Evolutionary conservation across 2,888 invertebrate genomes (phyloP), one percentile per base, ranked within the genome.

Genomic region (Prenolepis imparis): DNA sequence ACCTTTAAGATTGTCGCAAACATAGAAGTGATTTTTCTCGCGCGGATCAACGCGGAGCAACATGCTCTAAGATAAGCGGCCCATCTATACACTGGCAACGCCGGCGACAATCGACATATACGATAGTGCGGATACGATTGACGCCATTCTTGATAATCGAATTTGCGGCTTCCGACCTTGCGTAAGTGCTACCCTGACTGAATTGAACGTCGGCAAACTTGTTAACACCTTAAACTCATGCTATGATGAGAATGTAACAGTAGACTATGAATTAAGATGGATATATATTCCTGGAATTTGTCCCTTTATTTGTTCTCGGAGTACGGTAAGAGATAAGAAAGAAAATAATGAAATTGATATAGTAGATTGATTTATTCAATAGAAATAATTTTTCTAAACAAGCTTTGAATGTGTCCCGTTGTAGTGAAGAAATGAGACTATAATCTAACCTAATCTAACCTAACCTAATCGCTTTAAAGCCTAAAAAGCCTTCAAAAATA

Each of bases 151-250:
- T 88, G 91, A 78, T 93, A 93, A 94, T 93, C 92, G 92, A 93
- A 93, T 93, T 92, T 93, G 89, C 91, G 93, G 91, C 93, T 93
- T 93, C 92, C 91, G 91, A 89, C 89, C 91, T 93, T 93, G 92
- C 92, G 91, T 91, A 93, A 93, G 92, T 90, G 87, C 83, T 82
- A 24, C 77, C 36, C 77, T 61, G 67, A 83, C 77, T 61, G 67
- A 83, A 44, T 70, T 82, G 74, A 55, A 55, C 48, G 64, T 78
- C 63, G 70, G n/a, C 68, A 61, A 59, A 72, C 74, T 55, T 21
- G 78, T 59, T 78, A 78, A 68, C 18, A 41, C 57, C 59, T 59
- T 55, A 59, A 59, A 72, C 8, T 39, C 18, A 32, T 32, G 18
- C 32, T 9, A 24, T 32, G 12, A 70, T 24, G 59, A 44, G 32